phyloP scores from a whole-genome alignment of 2,113 vertebrate genomes.

The Chionis minor region DNA sequence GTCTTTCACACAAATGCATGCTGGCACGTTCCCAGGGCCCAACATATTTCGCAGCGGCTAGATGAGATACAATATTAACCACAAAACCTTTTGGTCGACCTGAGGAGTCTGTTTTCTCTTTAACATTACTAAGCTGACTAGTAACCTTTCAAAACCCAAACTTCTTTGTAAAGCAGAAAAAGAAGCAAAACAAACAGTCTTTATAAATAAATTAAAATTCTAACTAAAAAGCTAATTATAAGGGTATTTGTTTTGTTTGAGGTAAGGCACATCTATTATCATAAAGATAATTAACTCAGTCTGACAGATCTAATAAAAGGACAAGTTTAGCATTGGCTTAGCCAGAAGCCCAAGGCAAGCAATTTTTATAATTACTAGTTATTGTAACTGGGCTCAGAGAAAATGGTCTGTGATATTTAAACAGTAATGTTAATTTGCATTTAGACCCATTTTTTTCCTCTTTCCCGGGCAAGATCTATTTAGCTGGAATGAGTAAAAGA shows the following conservation, averaged over 20 bases:
- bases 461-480: constrained; percentile 68
- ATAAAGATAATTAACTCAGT: constrained; percentile 89
- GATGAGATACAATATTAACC: background rate
- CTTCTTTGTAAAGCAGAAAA: constrained; percentile 19
- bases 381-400: constrained; percentile 85
- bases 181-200: constrained; percentile 77
- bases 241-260: constrained; percentile 87
- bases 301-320: constrained; percentile 88
- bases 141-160: constrained; percentile 49
- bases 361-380: constrained; percentile 90
- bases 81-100: background rate
- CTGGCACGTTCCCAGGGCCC: background rate
- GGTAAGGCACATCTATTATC: constrained; percentile 88
- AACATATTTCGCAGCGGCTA: background rate
- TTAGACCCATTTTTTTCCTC: constrained; percentile 73
- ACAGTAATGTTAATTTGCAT: constrained; percentile 84
- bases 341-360: constrained; percentile 84
- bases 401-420: constrained; percentile 86
- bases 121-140: background rate
- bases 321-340: constrained; percentile 85
- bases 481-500: constrained; percentile 71
- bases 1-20: background rate
- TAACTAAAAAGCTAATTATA: constrained; percentile 86
- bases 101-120: background rate
- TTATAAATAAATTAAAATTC: constrained; percentile 86